These are phyloP conservation scores for Paracyclopina nana DNA, from an alignment of 1,140 invertebrate species.

Conservation along the genomic window DNA sequence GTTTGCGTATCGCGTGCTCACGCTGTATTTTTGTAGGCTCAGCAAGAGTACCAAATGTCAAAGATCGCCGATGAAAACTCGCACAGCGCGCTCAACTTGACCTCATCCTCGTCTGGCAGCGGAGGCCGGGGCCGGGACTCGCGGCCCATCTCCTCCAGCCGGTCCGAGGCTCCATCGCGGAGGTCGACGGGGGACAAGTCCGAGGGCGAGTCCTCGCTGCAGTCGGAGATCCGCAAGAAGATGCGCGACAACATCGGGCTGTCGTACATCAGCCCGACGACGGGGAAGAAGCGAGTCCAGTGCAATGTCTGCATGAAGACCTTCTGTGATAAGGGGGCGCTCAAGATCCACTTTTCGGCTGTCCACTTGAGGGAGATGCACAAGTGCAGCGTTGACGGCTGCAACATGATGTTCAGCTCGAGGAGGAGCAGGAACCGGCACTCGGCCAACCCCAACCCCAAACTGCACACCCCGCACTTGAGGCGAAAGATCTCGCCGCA, in stretches of 20 bases:
- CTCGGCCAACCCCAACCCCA: conserved; percentile 94
- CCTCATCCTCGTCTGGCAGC: no score
- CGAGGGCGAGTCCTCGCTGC: neutral
- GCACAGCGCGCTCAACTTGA: no score
- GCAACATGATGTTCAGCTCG: conserved; percentile 98
- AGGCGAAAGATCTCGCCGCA: conserved; percentile 77
- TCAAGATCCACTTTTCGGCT: conserved; percentile 98
- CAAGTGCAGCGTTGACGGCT: conserved; percentile 93
- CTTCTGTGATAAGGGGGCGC: conserved; percentile 97
- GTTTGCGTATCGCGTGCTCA: neutral
- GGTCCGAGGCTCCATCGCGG: neutral
- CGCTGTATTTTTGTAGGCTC: neutral
- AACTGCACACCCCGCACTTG: conserved; percentile 83
- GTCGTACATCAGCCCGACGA: conserved; percentile 9
- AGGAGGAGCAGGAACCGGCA: conserved; percentile 84
- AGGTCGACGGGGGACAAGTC: no score
- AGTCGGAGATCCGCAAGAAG: conserved; percentile 8
- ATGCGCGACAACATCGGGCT: conserved; percentile 13
- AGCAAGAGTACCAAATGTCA: no score
- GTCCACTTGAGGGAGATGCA: conserved; percentile 98
- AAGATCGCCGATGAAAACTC: no score
- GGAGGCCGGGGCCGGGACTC: no score
- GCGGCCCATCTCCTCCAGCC: no score
- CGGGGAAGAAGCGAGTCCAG: conserved; percentile 73
- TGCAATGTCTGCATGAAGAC: conserved; percentile 96